Evolutionary conservation across 2,888 invertebrate genomes (phyloP).

Genomic region (Sesia apiformis): DNA sequence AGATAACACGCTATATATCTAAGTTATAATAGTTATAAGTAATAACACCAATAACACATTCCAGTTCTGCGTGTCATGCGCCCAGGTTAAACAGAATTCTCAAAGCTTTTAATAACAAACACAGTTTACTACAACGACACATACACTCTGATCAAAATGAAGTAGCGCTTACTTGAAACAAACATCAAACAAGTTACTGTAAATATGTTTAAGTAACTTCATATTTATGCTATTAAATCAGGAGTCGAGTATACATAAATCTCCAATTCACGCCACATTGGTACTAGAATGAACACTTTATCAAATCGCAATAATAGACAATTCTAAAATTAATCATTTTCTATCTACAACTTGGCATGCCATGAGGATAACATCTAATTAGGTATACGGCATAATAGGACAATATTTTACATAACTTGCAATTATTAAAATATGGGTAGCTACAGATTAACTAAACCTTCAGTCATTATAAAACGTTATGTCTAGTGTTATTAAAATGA

Average conservation of each 20-base stretch:
- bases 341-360: constrained; percentile 28
- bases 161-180: background rate
- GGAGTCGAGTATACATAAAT: background rate
- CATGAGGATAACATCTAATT: constrained; percentile 14
- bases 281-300: constrained; percentile 36
- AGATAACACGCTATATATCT: too few species aligned
- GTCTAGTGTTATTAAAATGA: too few species aligned
- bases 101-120: too few species aligned
- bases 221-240: background rate
- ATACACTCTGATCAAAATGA: background rate
- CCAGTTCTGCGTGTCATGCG: too few species aligned
- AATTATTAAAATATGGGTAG: background rate
- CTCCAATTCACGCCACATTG: background rate
- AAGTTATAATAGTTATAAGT: too few species aligned
- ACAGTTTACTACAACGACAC: too few species aligned
- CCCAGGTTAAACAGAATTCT: too few species aligned
- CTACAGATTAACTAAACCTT: background rate
- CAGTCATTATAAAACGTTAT: too few species aligned
- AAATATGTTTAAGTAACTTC: background rate
- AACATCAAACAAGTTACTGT: too few species aligned
- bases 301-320: constrained; percentile 37
- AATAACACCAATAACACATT: too few species aligned
- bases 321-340: constrained; percentile 19
- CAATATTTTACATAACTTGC: background rate
- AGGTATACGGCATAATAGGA: constrained; percentile 4